A percentile compares a stretch with the other conserved stretches of the same genome.
Conservation (phyloP, 2,113 vertebrate species). For the Paradisaea rubra region DNA sequence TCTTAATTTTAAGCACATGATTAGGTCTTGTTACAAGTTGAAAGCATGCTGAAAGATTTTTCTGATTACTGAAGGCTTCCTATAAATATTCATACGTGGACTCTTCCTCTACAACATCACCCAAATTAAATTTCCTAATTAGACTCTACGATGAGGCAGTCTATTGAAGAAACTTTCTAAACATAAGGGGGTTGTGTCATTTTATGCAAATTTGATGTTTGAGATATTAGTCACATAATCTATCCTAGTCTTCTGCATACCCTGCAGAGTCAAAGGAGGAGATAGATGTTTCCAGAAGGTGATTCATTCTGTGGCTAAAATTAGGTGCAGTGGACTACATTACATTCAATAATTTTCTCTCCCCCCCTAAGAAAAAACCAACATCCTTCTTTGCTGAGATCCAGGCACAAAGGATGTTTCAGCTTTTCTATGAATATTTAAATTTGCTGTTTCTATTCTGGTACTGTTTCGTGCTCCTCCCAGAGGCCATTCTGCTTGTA, state of each 20-base stretch:
- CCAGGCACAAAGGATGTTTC: background rate
- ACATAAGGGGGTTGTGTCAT: background rate
- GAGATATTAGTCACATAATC: background rate
- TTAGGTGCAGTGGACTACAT: background rate
- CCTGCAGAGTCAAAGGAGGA: background rate
- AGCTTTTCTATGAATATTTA: background rate
- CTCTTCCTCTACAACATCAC: background rate
- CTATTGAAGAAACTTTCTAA: background rate
- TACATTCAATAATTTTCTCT: background rate
- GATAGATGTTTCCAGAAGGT: background rate
- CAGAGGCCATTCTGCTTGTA: background rate
- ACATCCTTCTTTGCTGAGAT: background rate
- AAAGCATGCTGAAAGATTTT: background rate
- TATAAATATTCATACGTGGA: slow-evolving; percentile 11
- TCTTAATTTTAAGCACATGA: background rate
- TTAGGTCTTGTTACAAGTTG: background rate
- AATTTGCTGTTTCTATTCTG: background rate
- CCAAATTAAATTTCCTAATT: background rate
- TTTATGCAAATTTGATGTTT: background rate
- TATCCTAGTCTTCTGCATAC: background rate
- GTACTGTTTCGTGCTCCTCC: background rate
- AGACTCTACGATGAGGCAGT: background rate
- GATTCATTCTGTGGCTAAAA: background rate
- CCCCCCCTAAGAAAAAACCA: rapidly evolving
- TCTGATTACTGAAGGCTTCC: background rate